These are phyloP conservation scores for Phyllostomus discolor DNA, from an alignment of 2,113 vertebrate genomes.

Conservation along the genomic window DNA sequence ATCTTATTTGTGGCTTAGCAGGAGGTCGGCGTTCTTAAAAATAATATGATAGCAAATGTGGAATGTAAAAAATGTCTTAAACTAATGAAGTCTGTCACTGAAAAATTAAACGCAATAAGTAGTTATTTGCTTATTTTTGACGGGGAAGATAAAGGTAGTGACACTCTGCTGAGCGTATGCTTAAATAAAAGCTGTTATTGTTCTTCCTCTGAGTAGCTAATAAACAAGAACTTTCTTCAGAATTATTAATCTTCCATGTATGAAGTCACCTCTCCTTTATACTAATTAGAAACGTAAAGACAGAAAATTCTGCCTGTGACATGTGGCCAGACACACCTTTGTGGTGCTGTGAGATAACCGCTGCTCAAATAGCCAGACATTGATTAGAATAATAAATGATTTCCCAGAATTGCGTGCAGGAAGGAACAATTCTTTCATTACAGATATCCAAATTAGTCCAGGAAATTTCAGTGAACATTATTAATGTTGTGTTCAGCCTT, in stretches of 20 bases:
- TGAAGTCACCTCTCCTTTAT: slow-evolving; percentile 49
- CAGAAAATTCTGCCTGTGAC: slow-evolving; percentile 53
- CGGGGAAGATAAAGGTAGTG: slow-evolving; percentile 66
- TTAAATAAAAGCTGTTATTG: slow-evolving; percentile 67
- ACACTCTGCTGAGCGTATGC: slow-evolving; percentile 56
- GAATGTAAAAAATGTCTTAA: slow-evolving; percentile 58
- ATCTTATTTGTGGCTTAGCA: slow-evolving; percentile 71
- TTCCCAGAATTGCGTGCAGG: slow-evolving; percentile 45
- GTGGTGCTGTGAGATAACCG: slow-evolving; percentile 46
- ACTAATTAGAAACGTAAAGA: slow-evolving; percentile 60
- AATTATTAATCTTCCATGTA: slow-evolving; percentile 67
- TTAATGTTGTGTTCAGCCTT: slow-evolving; percentile 41
- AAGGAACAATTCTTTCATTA: slow-evolving; percentile 44
- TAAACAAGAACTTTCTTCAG: slow-evolving; percentile 64
- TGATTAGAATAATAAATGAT: slow-evolving; percentile 61
- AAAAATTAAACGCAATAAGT: slow-evolving; percentile 65
- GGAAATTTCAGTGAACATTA: slow-evolving; percentile 13
- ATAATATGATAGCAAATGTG: slow-evolving; percentile 61
- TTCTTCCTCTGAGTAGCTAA: slow-evolving; percentile 34
- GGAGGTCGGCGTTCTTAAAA: slow-evolving; percentile 72
- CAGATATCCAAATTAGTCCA: slow-evolving; percentile 25
- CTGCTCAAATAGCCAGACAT: slow-evolving; percentile 54
- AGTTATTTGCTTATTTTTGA: slow-evolving; percentile 68
- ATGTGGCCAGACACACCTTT: slow-evolving; percentile 23
- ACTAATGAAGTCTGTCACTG: slow-evolving; percentile 65